Base-by-base conservation (phyloP, 2,888 invertebrate species). In the Hemaris fuciformis region DNA sequence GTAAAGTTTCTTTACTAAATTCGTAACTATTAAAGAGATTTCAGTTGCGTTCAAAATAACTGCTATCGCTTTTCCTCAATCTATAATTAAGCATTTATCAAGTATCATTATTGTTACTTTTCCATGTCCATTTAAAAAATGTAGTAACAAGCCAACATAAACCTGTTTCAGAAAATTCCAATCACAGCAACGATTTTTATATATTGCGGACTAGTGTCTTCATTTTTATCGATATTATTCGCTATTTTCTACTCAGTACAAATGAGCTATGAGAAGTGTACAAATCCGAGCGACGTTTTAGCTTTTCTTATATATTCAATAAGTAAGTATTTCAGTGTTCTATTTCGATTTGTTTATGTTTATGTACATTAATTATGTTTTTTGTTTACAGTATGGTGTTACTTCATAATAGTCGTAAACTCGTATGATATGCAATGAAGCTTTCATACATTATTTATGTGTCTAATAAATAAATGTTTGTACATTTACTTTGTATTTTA, bases 341-440 rank as follows among this genome's bases (percentile, higher is more conserved):
- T 70, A 58, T 4, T 46, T 25, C 42, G 22, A 42, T 61, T 25
- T 48, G 45, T 38, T 59, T 23, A 13, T 38, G 22, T 41, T 57
- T 22, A 38, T 22, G 22, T 57, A 67, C 22, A 57, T 13, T 23
- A 18, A 56, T 57, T 59, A 18, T 41, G 59, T 59, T 53, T 62
- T 68, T 64, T 68, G 62, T 77, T 75, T 60, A 41, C 73, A 75
- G 81, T 77, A 58, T 81, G 78, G 79, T 22, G 62, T 34, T 80
- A 82, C 64, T 81, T 79, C 62, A 62, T 79, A 38, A 18, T 78
- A 10, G 67, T 82, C 31, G 67, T 80, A 25, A 80, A 76, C 65
- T 72, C 82, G 0, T 74, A 75, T 61, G 60, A 60, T 25, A 53
- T 60, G 60, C 66, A n/a, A 75, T 77, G 70, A 41, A 60, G 25